Evolutionary conservation across 1,140 invertebrate species (phyloP).

Genomic region (Pseudomyrmex sp.): DNA sequence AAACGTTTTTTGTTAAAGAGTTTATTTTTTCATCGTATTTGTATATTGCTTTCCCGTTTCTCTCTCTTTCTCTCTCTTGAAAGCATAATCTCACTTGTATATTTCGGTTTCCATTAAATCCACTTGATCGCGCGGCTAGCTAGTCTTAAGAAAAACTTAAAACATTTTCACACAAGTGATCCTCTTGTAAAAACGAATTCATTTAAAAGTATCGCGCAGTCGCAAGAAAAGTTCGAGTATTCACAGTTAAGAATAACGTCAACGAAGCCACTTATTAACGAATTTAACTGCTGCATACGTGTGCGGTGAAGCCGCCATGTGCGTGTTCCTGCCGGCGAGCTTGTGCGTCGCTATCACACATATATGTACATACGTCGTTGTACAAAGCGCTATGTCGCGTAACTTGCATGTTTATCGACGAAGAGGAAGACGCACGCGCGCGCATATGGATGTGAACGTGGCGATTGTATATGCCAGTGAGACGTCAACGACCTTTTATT

Average conservation of each 20-base stretch:
- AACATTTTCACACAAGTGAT: slow-evolving; percentile 24
- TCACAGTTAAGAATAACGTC: slow-evolving; percentile 52
- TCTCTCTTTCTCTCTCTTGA: not conserved
- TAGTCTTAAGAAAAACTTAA: slow-evolving; percentile 5
- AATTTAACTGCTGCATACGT: slow-evolving; percentile 30
- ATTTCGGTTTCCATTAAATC: slow-evolving; percentile 52
- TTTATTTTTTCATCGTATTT: slow-evolving; percentile 28
- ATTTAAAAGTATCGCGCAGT: slow-evolving; percentile 39
- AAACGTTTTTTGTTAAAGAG: not conserved
- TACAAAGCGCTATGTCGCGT: slow-evolving; percentile 2
- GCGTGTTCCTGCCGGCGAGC: not conserved
- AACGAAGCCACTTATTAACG: slow-evolving; percentile 44
- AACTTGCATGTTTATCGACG: slow-evolving; percentile 33
- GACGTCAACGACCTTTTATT: slow-evolving; percentile 69
- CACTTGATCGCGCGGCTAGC: slow-evolving; percentile 19
- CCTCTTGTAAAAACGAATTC: slow-evolving; percentile 41
- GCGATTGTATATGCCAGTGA: slow-evolving; percentile 62
- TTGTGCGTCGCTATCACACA: slow-evolving; percentile 11
- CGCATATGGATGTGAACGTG: slow-evolving; percentile 32
- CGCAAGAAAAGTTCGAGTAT: slow-evolving; percentile 43
- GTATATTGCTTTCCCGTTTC: not conserved
- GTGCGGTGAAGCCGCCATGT: not conserved
- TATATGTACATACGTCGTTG: not conserved
- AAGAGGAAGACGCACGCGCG: slow-evolving; percentile 17
- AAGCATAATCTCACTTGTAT: slow-evolving; percentile 32